Evolutionary conservation across 2,797 vertebrate genomes (phyloP).

Genomic region (Cuniculus paca): DNA sequence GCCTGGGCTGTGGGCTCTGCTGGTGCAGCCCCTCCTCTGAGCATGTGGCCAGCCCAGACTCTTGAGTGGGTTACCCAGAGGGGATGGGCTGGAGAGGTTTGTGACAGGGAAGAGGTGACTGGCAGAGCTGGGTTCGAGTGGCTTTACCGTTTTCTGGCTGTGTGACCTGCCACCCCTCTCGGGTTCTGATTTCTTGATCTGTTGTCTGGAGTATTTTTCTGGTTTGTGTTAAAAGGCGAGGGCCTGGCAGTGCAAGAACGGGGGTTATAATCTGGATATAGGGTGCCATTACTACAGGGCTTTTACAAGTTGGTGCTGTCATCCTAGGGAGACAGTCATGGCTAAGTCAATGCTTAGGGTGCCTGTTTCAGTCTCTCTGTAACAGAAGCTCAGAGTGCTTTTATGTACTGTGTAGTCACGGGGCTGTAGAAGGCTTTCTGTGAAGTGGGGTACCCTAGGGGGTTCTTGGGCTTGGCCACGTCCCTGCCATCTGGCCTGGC

Average conservation of each 20-base stretch:
- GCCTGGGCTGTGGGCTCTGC: neutral
- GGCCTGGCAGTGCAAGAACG: neutral
- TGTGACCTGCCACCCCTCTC: neutral
- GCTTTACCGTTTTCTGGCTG: neutral
- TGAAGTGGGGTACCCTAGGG: neutral
- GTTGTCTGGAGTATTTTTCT: neutral
- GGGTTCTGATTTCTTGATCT: neutral
- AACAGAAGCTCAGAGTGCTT: neutral
- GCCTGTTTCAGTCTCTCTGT: neutral
- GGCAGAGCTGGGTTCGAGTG: neutral
- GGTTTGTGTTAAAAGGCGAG: neutral
- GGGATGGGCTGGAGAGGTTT: neutral
- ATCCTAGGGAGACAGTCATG: neutral
- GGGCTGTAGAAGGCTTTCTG: neutral
- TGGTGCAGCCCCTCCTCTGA: neutral
- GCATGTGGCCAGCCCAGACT: neutral
- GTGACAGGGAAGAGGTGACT: too few relatives aligned
- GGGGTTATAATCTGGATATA: neutral
- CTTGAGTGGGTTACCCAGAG: neutral
- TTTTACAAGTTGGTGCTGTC: neutral
- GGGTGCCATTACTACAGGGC: neutral
- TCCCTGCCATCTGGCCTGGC: slow-evolving; percentile 15
- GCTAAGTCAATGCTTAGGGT: neutral
- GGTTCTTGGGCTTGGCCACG: neutral
- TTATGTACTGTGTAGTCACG: neutral